Conservation (phyloP, 2,797 vertebrate genomes). For the Dendrocincla fuliginosa region DNA sequence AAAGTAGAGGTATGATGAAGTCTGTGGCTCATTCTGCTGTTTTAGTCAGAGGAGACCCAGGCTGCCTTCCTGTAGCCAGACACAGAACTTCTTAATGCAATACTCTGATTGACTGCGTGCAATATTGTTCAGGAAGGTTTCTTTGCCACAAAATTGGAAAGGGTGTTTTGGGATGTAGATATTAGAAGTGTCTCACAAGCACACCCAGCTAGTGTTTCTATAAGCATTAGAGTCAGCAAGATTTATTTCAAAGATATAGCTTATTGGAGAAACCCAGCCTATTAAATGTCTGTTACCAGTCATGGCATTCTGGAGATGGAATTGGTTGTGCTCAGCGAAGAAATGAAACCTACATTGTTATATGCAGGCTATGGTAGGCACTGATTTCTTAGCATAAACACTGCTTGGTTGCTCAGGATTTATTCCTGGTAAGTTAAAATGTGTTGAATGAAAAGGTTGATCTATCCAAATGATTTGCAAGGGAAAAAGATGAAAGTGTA, state of each 20-base stretch:
- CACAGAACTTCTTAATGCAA: neutral
- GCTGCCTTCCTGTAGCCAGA: neutral
- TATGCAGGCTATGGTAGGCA: neutral
- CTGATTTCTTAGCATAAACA: neutral
- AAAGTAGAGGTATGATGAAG: neutral
- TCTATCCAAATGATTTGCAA: conserved; percentile 22
- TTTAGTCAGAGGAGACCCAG: neutral
- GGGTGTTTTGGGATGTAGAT: neutral
- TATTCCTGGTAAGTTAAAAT: neutral
- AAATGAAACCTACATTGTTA: neutral
- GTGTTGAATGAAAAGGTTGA: neutral
- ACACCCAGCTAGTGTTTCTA: neutral
- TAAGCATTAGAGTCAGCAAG: conserved; percentile 26
- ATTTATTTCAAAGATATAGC: conserved; percentile 10
- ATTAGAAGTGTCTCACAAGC: conserved; percentile 2
- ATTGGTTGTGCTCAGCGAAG: conserved; percentile 16
- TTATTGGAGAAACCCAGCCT: neutral
- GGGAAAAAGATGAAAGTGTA: neutral
- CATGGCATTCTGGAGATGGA: neutral
- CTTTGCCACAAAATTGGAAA: conserved; percentile 3
- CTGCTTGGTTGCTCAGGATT: neutral
- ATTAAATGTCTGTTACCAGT: neutral
- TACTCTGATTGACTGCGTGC: neutral
- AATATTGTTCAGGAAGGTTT: neutral
- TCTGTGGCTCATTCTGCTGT: neutral